Conservation (phyloP, 2,888 invertebrate species). For the Melanargia galathea region DNA sequence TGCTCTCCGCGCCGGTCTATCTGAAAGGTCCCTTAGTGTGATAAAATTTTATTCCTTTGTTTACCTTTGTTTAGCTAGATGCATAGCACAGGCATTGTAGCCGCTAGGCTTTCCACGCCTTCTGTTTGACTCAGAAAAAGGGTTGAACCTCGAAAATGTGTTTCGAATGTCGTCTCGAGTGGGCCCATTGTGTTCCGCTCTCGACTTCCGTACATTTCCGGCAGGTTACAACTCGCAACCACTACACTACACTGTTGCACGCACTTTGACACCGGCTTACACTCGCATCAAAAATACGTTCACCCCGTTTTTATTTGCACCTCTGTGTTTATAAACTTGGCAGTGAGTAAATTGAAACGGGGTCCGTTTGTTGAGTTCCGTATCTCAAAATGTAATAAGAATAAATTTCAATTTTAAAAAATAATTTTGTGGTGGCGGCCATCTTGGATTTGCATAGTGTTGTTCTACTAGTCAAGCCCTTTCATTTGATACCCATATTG, state of each 20-base stretch:
- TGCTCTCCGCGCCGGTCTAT: too few relatives aligned
- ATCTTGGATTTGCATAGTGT: too few relatives aligned
- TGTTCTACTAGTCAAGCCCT: too few relatives aligned
- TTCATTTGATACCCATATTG: too few relatives aligned
- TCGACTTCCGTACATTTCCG: constrained; percentile 33
- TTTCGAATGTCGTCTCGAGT: constrained; percentile 41
- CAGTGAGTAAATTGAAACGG: too few relatives aligned
- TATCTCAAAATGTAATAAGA: too few relatives aligned
- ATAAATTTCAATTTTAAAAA: too few relatives aligned
- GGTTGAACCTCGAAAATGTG: constrained; percentile 37
- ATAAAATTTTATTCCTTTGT: neutral
- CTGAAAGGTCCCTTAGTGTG: too few relatives aligned
- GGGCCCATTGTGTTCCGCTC: constrained; percentile 30
- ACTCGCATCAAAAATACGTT: neutral
- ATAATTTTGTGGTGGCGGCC: too few relatives aligned
- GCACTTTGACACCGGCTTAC: constrained; percentile 22
- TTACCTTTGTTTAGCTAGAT: neutral
- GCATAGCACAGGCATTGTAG: neutral
- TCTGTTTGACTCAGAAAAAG: constrained; percentile 35
- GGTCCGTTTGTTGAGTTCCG: too few relatives aligned
- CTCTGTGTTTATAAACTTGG: too few relatives aligned
- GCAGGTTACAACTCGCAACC: constrained; percentile 29
- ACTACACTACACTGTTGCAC: constrained; percentile 15
- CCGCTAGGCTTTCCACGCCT: constrained; percentile 33
- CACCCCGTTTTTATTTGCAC: too few relatives aligned